These are phyloP conservation scores for Muscina levida DNA, from an alignment of 2,888 invertebrate species.

Conservation along the genomic window DNA sequence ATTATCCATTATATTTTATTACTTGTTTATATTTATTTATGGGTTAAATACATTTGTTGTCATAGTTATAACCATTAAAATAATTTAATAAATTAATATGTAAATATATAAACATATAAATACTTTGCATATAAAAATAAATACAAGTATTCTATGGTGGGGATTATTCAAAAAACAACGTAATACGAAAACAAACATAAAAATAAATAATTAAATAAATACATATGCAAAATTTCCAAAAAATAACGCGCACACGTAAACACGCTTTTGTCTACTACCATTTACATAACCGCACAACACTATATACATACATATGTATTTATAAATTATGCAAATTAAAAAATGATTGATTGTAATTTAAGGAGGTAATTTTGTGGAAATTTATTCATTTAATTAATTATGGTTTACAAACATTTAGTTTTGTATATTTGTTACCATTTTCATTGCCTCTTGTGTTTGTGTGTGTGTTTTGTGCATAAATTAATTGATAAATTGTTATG, in stretches of 20 bases:
- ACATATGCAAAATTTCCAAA: too few relatives aligned
- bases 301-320: neutral
- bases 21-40: conserved; percentile 6
- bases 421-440: neutral
- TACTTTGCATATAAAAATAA: neutral
- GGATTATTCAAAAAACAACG: too few relatives aligned
- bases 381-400: neutral
- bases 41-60: too few relatives aligned
- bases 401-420: neutral
- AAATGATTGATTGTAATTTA: conserved; percentile 8
- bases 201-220: conserved; percentile 13
- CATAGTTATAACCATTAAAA: neutral
- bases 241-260: too few relatives aligned
- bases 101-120: conserved; percentile 21
- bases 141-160: conserved; percentile 24
- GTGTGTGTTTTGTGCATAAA: too few relatives aligned
- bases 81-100: neutral
- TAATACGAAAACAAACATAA: too few relatives aligned
- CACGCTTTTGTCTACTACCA: too few relatives aligned
- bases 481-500: too few relatives aligned
- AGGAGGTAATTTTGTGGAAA: neutral
- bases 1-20: conserved; percentile 7
- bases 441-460: too few relatives aligned
- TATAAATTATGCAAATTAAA: conserved; percentile 1
- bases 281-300: too few relatives aligned